A percentile compares a stretch with the other conserved stretches of the same genome.
phyloP scores from a whole-genome alignment of 2,888 invertebrate genomes.

The Oscheius sp. region DNA sequence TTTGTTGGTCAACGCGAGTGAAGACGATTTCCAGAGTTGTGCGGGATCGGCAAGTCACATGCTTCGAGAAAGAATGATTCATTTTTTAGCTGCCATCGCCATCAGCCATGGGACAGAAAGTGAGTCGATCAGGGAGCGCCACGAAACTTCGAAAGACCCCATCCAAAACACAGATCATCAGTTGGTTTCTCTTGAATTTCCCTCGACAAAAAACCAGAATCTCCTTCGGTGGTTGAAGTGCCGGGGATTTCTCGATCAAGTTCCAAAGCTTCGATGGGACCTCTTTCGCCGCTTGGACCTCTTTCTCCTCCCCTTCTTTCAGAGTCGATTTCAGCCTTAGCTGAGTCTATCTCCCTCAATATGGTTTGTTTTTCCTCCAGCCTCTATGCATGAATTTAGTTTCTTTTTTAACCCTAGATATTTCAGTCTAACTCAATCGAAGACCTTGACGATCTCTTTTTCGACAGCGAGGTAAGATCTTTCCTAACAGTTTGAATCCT shows the following conservation, averaged over 20 bases:
- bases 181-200: background rate
- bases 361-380: background rate
- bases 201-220: constrained; percentile 34
- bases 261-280: constrained; percentile 35
- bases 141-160: background rate
- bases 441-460: constrained; percentile 21
- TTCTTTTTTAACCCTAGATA: background rate
- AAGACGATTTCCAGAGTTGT: constrained; percentile 27
- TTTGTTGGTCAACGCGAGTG: constrained; percentile 25
- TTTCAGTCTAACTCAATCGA: constrained; percentile 33
- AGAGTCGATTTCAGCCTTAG: constrained; percentile 9
- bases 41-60: constrained; percentile 27
- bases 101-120: constrained; percentile 17
- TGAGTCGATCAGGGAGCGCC: background rate
- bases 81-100: constrained; percentile 6
- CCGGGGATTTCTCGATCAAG: constrained; percentile 41
- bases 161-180: constrained; percentile 29
- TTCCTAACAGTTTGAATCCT: background rate
- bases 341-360: constrained; percentile 16
- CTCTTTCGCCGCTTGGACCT: background rate
- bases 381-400: constrained; percentile 4
- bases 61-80: background rate
- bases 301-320: constrained; percentile 10
- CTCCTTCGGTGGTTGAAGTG: constrained; percentile 52
- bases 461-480: constrained; percentile 26